Conservation (phyloP, 2,113 vertebrate species). For the Eptesicus fuscus region DNA sequence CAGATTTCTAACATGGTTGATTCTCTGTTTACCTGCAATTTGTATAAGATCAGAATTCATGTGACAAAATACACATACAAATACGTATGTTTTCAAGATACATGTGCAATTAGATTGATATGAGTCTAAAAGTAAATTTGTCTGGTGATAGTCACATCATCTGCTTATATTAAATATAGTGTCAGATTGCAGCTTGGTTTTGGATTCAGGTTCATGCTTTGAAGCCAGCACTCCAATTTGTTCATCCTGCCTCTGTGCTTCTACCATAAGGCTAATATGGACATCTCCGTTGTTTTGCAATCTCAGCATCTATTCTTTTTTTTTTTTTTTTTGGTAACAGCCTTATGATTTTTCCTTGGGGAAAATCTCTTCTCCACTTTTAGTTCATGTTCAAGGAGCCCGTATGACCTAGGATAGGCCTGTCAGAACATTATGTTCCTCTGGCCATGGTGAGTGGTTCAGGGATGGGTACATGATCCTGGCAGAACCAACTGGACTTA, state of each 20-base stretch:
- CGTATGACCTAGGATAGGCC: neutral
- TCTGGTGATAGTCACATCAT: neutral
- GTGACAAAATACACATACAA: neutral
- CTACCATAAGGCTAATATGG: neutral
- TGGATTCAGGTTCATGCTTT: neutral
- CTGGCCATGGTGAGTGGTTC: neutral
- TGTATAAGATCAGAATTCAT: neutral
- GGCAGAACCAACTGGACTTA: neutral
- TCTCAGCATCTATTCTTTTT: neutral
- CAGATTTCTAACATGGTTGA: neutral
- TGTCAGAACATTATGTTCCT: neutral
- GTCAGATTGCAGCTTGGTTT: neutral
- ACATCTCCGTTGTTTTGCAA: neutral
- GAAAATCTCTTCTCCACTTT: neutral
- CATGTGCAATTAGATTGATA: neutral
- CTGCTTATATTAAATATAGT: neutral
- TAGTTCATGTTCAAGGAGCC: neutral
- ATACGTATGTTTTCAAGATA: neutral
- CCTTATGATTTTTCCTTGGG: neutral
- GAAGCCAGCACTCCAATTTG: neutral
- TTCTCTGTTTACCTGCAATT: neutral
- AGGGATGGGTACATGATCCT: too few relatives aligned
- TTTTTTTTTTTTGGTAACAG: neutral
- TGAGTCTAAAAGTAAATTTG: neutral
- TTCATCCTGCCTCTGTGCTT: neutral